A percentile compares a stretch with the other conserved stretches of the same genome.
These are phyloP conservation scores for Chrysolina oricalcia DNA, from an alignment of 2,888 invertebrate genomes.

Conservation along the genomic window DNA sequence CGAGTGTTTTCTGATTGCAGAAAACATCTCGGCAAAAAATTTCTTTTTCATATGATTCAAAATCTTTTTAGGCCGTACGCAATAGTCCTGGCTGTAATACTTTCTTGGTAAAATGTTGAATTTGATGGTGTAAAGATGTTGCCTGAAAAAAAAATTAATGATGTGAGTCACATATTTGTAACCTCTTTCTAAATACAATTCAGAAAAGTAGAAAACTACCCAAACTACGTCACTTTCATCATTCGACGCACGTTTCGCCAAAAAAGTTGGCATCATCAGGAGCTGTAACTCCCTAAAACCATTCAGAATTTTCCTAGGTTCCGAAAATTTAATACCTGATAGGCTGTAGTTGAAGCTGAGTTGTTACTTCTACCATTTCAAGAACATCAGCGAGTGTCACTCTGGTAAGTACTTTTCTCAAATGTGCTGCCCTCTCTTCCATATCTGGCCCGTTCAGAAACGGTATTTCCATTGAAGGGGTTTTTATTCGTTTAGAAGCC, in stretches of 20 bases:
- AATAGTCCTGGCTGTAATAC: slow-evolving; percentile 83
- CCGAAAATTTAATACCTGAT: slow-evolving; percentile 65
- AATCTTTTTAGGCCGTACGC: slow-evolving; percentile 81
- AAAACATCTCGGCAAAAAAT: slow-evolving; percentile 82
- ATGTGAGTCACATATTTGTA: not conserved
- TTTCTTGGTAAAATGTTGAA: slow-evolving; percentile 84
- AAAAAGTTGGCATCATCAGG: not conserved
- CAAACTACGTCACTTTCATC: too few species aligned
- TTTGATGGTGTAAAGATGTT: slow-evolving; percentile 79
- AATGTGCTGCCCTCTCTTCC: slow-evolving; percentile 77
- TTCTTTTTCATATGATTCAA: slow-evolving; percentile 83
- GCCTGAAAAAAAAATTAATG: slow-evolving; percentile 61
- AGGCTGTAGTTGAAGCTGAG: slow-evolving; percentile 74
- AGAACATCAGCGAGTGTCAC: slow-evolving; percentile 88
- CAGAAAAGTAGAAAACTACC: not conserved
- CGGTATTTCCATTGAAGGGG: slow-evolving; percentile 97
- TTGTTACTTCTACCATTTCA: slow-evolving; percentile 78
- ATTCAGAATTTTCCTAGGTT: too few species aligned
- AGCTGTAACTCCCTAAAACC: too few species aligned
- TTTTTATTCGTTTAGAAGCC: slow-evolving; percentile 93
- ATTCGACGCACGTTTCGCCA: not conserved
- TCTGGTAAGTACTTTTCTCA: slow-evolving; percentile 83
- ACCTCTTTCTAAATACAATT: not conserved
- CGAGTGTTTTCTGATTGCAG: slow-evolving; percentile 76
- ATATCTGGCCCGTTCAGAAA: slow-evolving; percentile 75